phyloP scores from a whole-genome alignment of 2,888 invertebrate species.

The Caenorhabditis panamensis region DNA sequence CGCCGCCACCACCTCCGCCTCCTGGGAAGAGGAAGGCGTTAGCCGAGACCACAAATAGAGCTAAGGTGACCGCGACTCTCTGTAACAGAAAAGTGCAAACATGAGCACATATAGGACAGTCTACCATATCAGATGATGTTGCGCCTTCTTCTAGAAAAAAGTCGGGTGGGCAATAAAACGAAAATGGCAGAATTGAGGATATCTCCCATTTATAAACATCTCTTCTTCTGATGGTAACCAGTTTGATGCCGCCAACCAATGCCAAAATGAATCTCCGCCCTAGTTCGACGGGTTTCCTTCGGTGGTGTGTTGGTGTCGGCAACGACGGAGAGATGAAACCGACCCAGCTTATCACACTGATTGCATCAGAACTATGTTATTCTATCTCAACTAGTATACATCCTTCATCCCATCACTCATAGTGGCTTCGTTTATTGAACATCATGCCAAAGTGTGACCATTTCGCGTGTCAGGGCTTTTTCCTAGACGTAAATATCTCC shows the following conservation, averaged over 20 bases:
- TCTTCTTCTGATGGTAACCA: constrained; percentile 28
- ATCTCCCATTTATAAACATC: constrained; percentile 47
- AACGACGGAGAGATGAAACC: constrained; percentile 8
- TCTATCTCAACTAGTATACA: constrained; percentile 13
- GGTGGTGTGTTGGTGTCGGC: constrained; percentile 23
- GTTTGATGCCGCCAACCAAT: constrained; percentile 11
- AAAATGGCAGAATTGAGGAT: constrained; percentile 38
- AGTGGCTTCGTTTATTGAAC: background rate
- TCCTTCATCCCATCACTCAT: background rate
- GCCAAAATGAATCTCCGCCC: constrained; percentile 28
- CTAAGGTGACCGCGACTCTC: constrained; percentile 46
- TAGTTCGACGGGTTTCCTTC: constrained; percentile 13
- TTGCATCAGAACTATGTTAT: constrained; percentile 40
- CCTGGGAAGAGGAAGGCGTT: constrained; percentile 65
- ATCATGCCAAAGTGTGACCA: constrained; percentile 20
- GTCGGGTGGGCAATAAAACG: constrained; percentile 9
- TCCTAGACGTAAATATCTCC: background rate
- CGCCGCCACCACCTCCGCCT: constrained; percentile 64
- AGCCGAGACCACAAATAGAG: constrained; percentile 34
- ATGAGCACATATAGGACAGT: no score
- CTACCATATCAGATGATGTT: constrained; percentile 26
- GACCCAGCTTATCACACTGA: constrained; percentile 54
- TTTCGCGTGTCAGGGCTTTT: background rate
- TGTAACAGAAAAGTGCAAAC: no score
- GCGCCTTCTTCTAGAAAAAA: background rate